Conservation (phyloP, 1,140 invertebrate genomes). For the Neodiprion fabricii region DNA sequence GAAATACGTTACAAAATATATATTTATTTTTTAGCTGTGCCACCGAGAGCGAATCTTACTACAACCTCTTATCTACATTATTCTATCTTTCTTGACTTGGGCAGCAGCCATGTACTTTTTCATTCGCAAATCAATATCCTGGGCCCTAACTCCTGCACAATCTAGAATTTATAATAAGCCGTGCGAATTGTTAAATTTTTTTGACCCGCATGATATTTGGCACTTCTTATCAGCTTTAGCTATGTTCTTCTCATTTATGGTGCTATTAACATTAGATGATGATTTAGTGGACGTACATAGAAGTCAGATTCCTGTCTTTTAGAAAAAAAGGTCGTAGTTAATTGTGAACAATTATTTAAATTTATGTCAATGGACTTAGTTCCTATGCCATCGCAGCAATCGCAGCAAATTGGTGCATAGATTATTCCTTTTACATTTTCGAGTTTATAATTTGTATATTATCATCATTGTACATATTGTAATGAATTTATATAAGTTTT, state of each 20-base stretch:
- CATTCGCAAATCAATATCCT: slow-evolving; percentile 78
- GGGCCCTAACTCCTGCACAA: slow-evolving; percentile 80
- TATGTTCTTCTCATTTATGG: slow-evolving; percentile 89
- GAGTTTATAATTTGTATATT: neutral
- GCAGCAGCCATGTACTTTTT: slow-evolving; percentile 77
- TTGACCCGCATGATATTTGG: slow-evolving; percentile 91
- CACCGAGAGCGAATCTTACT: slow-evolving; percentile 72
- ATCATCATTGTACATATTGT: neutral
- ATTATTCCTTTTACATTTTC: neutral
- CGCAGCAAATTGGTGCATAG: neutral
- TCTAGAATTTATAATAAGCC: slow-evolving; percentile 78
- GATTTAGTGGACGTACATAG: slow-evolving; percentile 72
- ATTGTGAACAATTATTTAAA: neutral
- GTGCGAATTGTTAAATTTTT: slow-evolving; percentile 80
- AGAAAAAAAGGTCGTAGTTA: slow-evolving; percentile 25
- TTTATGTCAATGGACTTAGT: neutral
- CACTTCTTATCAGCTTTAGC: slow-evolving; percentile 85
- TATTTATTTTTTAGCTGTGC: slow-evolving; percentile 64
- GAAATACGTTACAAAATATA: slow-evolving; percentile 25
- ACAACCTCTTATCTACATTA: slow-evolving; percentile 70
- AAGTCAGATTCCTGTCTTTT: slow-evolving; percentile 81
- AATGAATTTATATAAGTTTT: neutral
- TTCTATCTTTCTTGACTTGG: slow-evolving; percentile 73
- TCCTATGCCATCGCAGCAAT: neutral
- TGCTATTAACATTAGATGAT: slow-evolving; percentile 82